Conservation (phyloP, 2,888 invertebrate species). For the Oscheius sp. region DNA sequence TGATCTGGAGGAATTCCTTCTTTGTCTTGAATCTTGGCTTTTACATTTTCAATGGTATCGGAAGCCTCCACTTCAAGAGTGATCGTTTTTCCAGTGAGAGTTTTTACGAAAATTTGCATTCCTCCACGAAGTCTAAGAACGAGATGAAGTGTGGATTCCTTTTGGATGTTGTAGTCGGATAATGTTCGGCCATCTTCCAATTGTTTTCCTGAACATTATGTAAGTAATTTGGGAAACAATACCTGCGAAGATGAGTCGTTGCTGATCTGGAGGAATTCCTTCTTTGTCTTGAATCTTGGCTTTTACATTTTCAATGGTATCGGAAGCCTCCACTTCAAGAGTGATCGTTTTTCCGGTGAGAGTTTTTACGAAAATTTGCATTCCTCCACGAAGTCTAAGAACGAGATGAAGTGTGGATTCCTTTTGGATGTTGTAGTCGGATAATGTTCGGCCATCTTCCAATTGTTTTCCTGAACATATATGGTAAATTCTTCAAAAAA, state of each 20-base stretch:
- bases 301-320: slow-evolving; percentile 24
- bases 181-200: slow-evolving; percentile 71
- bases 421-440: slow-evolving; percentile 27
- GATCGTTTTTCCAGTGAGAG: slow-evolving; percentile 7
- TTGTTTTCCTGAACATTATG: slow-evolving; percentile 77
- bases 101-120: slow-evolving; percentile 18
- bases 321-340: slow-evolving; percentile 18
- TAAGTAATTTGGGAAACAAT: slow-evolving; percentile 73
- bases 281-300: slow-evolving; percentile 29
- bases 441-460: slow-evolving; percentile 79
- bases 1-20: slow-evolving; percentile 22
- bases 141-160: slow-evolving; percentile 13
- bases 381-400: slow-evolving; percentile 20
- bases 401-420: slow-evolving; percentile 23
- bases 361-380: slow-evolving; percentile 88
- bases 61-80: slow-evolving; percentile 17
- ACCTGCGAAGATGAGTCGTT: slow-evolving; percentile 25
- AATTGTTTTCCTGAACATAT: slow-evolving; percentile 8
- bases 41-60: slow-evolving; percentile 17
- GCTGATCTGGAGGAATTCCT: slow-evolving; percentile 24
- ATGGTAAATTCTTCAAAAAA: not conserved
- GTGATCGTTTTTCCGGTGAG: slow-evolving; percentile 83
- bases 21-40: slow-evolving; percentile 17
- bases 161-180: slow-evolving; percentile 20
- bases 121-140: slow-evolving; percentile 9